These are phyloP conservation scores for Drosophila kohkoa DNA, from an alignment of 1,140 invertebrate genomes.

Conservation along the genomic window DNA sequence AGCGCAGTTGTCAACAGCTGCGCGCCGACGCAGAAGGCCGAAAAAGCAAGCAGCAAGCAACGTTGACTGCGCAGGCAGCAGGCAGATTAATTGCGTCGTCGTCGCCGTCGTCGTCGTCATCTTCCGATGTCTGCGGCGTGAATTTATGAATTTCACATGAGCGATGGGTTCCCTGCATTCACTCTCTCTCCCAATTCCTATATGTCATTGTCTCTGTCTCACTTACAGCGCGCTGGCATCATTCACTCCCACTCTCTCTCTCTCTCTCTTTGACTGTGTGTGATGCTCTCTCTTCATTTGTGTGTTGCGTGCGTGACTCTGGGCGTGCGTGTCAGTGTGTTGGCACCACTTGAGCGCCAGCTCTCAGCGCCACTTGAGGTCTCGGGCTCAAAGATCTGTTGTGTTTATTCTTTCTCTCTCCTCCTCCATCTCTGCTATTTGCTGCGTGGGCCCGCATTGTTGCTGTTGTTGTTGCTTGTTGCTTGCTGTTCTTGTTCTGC, in stretches of 20 bases:
- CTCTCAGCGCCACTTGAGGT: conserved; percentile 62
- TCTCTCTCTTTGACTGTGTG: too few relatives aligned
- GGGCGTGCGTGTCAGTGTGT: conserved; percentile 9
- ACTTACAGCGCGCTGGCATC: conserved; percentile 4
- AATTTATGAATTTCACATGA: conserved; percentile 77
- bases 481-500: conserved; percentile 37
- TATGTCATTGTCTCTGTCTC: not conserved
- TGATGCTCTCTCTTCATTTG: not conserved
- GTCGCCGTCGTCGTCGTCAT: conserved; percentile 23
- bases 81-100: conserved; percentile 63
- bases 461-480: conserved; percentile 36
- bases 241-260: conserved; percentile 17
- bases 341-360: not conserved
- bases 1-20: conserved; percentile 71
- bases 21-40: conserved; percentile 56
- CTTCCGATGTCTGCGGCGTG: conserved; percentile 44
- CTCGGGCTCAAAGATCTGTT: conserved; percentile 1
- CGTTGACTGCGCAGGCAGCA: conserved; percentile 28
- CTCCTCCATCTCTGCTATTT: not conserved
- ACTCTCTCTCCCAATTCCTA: not conserved
- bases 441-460: conserved; percentile 69
- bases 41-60: conserved; percentile 16
- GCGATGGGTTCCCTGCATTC: conserved; percentile 45
- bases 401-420: conserved; percentile 21
- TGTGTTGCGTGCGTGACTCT: not conserved